Conservation (phyloP, 2,113 vertebrate species). For the Bagarius yarrelli region DNA sequence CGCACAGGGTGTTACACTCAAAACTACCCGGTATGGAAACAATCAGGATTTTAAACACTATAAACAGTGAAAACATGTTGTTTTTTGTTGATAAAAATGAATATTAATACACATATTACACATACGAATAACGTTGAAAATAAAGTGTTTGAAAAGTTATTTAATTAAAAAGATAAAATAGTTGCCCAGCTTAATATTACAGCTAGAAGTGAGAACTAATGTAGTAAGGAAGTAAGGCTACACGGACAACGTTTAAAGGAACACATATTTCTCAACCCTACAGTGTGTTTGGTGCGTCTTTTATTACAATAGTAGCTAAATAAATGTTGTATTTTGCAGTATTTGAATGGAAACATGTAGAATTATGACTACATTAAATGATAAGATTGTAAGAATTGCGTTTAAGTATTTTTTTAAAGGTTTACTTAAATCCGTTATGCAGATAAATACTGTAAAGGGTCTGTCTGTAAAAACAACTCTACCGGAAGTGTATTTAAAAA, state of each 20-base stretch:
- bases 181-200: not conserved
- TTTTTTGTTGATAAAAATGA: not conserved
- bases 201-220: not conserved
- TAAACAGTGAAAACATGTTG: not conserved
- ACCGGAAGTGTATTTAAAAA: too few relatives aligned
- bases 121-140: not conserved
- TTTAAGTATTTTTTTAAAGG: too few relatives aligned
- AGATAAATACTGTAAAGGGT: too few relatives aligned
- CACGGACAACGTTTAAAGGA: not conserved
- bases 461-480: too few relatives aligned
- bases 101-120: not conserved
- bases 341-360: too few relatives aligned
- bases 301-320: not conserved
- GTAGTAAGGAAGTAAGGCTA: not conserved
- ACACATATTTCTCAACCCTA: not conserved
- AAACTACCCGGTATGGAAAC: slow-evolving; percentile 10
- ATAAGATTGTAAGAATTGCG: too few relatives aligned
- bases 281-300: not conserved
- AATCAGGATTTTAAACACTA: slow-evolving; percentile 1
- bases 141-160: not conserved
- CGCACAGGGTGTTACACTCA: not conserved
- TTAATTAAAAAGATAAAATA: not conserved
- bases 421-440: too few relatives aligned
- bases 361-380: too few relatives aligned
- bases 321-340: too few relatives aligned